Percentiles rank a stretch among this genome's conserved stretches.
Conservation (phyloP, 2,113 vertebrate genomes). For the Cryptomyrus ogoouensis region DNA sequence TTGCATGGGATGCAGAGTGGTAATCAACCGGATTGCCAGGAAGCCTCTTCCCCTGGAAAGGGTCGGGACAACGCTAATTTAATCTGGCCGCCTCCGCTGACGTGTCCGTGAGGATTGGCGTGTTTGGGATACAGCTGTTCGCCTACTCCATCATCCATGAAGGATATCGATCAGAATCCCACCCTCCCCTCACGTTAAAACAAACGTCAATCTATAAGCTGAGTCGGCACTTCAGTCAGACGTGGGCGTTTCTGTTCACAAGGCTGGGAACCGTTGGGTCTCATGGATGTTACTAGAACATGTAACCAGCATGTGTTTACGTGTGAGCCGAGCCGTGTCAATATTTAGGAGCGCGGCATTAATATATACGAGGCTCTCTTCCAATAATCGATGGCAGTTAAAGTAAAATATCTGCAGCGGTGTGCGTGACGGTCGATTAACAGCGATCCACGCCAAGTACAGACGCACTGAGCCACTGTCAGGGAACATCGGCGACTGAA, state of each 20-base stretch:
- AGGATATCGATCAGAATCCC: not conserved
- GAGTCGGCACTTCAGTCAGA: not conserved
- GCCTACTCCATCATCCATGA: not conserved
- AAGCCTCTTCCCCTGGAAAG: not conserved
- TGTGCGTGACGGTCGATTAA: constrained; percentile 33
- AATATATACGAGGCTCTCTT: constrained; percentile 58
- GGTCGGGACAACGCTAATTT: not conserved
- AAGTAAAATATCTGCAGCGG: constrained; percentile 43
- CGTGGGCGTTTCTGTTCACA: constrained; percentile 33
- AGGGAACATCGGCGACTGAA: not conserved
- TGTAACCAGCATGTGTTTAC: constrained; percentile 46
- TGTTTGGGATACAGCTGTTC: not conserved
- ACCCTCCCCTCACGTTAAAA: not conserved
- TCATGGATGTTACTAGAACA: constrained; percentile 31
- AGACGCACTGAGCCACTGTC: not conserved
- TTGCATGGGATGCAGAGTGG: not conserved
- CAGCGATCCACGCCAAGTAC: not conserved
- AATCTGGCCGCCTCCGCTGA: constrained; percentile 9
- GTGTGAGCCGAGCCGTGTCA: constrained; percentile 46
- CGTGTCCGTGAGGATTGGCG: not conserved
- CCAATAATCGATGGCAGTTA: constrained; percentile 60
- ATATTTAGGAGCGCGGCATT: constrained; percentile 23
- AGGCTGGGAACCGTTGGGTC: constrained; percentile 44
- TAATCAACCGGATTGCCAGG: constrained; percentile 2
- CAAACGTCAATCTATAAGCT: not conserved